Evolutionary conservation across 2,113 vertebrate species (phyloP).

Genomic region (Orycteropus afer): DNA sequence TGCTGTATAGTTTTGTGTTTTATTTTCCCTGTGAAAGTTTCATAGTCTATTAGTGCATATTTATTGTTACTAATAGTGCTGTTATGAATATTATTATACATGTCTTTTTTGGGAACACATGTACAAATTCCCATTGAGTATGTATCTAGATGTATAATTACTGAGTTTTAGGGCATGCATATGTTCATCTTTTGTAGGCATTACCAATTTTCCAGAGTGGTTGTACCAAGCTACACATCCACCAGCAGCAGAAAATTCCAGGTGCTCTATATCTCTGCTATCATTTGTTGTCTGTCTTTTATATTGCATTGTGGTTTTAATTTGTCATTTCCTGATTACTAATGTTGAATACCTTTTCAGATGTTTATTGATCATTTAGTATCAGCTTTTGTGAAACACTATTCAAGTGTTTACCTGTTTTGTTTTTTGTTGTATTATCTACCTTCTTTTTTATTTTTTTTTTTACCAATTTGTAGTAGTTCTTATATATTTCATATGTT

Average conservation of each 20-base stretch:
- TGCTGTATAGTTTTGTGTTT: neutral
- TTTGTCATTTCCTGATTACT: neutral
- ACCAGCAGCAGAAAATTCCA: neutral
- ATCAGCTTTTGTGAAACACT: neutral
- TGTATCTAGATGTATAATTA: neutral
- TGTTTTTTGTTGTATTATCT: neutral
- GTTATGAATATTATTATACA: neutral
- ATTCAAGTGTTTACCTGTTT: neutral
- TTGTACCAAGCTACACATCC: neutral
- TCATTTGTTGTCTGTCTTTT: neutral
- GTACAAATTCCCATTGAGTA: neutral
- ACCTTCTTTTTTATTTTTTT: neutral
- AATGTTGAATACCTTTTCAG: neutral
- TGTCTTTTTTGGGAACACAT: neutral
- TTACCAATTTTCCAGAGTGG: neutral
- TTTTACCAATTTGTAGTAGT: neutral
- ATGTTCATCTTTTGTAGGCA: neutral
- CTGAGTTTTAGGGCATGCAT: neutral
- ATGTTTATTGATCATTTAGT: neutral
- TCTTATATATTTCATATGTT: too few relatives aligned
- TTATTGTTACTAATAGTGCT: neutral
- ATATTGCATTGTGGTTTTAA: too few relatives aligned
- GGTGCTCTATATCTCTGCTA: neutral
- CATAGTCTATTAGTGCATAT: neutral
- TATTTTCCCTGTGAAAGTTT: conserved; percentile 1